Evolutionary conservation across 2,797 vertebrate genomes (phyloP).

Genomic region (Serranus cabrilla): DNA sequence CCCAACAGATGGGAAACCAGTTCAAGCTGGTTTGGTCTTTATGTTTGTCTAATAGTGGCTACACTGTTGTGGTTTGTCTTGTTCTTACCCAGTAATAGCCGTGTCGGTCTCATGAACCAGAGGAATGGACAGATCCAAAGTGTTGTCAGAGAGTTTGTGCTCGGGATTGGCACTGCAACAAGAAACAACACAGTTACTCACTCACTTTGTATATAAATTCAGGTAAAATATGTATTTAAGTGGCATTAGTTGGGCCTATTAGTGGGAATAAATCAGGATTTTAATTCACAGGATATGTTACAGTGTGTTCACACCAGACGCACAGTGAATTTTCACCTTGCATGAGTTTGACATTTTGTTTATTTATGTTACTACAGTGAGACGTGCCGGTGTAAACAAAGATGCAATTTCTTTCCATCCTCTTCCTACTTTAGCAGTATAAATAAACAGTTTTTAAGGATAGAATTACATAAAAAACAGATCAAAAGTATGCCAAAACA

Average conservation of each 20-base stretch:
- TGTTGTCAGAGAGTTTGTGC: slow-evolving; percentile 92
- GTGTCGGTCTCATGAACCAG: slow-evolving; percentile 96
- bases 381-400: too few relatives aligned
- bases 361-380: too few relatives aligned
- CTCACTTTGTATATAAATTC: background rate
- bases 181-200: slow-evolving; percentile 2
- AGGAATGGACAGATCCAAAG: slow-evolving; percentile 88
- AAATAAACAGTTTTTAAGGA: too few relatives aligned
- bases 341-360: too few relatives aligned
- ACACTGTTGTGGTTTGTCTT: background rate
- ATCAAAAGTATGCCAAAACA: too few relatives aligned
- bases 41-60: background rate
- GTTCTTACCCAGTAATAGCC: slow-evolving; percentile 91
- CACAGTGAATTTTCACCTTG: too few relatives aligned
- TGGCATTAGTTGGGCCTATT: background rate
- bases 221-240: background rate
- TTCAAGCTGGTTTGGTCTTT: slow-evolving; percentile 26
- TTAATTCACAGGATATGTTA: background rate
- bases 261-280: background rate
- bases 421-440: too few relatives aligned
- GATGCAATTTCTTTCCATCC: too few relatives aligned
- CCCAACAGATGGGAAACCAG: slow-evolving; percentile 47
- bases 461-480: too few relatives aligned
- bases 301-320: too few relatives aligned
- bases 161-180: slow-evolving; percentile 92